Percentiles rank a stretch among this genome's conserved stretches.
Conservation (phyloP, 2,888 invertebrate species). For the Muschampia plurimacula region DNA sequence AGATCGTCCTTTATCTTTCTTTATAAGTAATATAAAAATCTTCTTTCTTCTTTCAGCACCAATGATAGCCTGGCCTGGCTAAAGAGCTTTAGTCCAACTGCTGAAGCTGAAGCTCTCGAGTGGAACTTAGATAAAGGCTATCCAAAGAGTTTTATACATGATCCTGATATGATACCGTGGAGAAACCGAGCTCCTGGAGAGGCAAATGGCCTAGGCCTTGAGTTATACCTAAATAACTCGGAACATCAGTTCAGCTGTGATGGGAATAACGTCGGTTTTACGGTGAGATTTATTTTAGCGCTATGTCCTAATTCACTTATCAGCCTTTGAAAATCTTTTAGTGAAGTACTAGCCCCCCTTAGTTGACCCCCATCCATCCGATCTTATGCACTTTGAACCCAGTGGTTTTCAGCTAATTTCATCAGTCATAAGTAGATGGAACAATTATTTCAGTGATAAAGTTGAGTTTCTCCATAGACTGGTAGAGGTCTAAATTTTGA, state of each 20-base stretch:
- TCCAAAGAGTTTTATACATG: conserved; percentile 69
- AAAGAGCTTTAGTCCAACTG: conserved; percentile 57
- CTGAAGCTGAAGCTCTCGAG: conserved; percentile 52
- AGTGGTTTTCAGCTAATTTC: no score
- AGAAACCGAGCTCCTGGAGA: conserved; percentile 77
- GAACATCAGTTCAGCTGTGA: conserved; percentile 77
- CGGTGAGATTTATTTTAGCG: conserved; percentile 57
- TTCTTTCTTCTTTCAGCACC: conserved; percentile 55
- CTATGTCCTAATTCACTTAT: neutral
- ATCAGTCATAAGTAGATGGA: neutral
- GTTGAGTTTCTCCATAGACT: no score
- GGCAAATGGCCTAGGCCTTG: conserved; percentile 71
- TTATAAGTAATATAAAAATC: neutral
- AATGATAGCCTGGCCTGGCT: conserved; percentile 72
- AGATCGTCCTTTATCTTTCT: neutral
- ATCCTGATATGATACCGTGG: conserved; percentile 61
- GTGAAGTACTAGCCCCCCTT: neutral
- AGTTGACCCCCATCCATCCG: no score
- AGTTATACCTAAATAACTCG: conserved; percentile 72
- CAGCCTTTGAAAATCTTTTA: neutral
- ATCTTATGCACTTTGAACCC: no score
- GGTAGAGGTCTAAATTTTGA: no score
- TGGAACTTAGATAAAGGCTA: conserved; percentile 76
- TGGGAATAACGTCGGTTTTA: conserved; percentile 76
- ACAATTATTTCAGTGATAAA: no score